These are phyloP conservation scores for Nezara viridula DNA, from an alignment of 2,888 invertebrate species.

Conservation along the genomic window DNA sequence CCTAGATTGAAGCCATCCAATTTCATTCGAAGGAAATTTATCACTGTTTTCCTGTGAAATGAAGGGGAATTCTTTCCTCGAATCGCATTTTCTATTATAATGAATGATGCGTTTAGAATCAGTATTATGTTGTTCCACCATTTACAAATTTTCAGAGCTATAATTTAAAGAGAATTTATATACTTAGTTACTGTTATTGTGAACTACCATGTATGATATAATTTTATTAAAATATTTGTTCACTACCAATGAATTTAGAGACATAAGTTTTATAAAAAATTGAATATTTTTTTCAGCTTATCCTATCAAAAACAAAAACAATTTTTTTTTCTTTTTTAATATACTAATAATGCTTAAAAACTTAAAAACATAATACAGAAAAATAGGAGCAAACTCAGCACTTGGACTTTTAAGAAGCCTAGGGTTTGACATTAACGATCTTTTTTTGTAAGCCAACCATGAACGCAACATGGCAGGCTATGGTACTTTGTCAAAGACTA, in stretches of 20 bases:
- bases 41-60: background rate
- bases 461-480: background rate
- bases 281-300: too few species aligned
- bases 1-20: constrained; percentile 17
- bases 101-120: background rate
- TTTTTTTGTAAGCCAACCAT: background rate
- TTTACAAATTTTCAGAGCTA: background rate
- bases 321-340: too few species aligned
- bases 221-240: too few species aligned
- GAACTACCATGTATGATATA: too few species aligned
- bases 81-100: background rate
- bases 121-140: background rate
- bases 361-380: too few species aligned
- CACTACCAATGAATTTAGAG: too few species aligned
- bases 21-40: constrained; percentile 27
- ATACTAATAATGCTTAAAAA: too few species aligned
- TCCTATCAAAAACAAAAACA: too few species aligned
- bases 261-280: too few species aligned
- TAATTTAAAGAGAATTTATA: too few species aligned
- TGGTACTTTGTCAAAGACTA: background rate
- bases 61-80: background rate
- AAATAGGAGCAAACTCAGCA: background rate
- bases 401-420: background rate
- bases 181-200: too few species aligned
- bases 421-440: background rate